Evolutionary conservation across 2,888 invertebrate genomes (phyloP).

Genomic region (Ormyrus pomaceus): DNA sequence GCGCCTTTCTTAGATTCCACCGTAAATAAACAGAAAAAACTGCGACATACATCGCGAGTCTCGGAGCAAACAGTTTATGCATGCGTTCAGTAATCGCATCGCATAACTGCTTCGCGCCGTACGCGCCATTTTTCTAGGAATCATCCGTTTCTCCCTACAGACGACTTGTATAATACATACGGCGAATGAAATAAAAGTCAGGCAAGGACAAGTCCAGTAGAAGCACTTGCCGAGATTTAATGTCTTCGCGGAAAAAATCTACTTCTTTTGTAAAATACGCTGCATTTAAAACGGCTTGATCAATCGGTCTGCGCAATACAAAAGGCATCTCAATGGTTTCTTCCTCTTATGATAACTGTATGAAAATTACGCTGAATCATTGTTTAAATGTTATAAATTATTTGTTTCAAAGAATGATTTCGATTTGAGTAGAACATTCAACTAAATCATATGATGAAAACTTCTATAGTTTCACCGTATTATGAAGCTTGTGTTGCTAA

Average conservation of each 20-base stretch:
- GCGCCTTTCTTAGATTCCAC: too few species aligned
- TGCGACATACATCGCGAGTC: not conserved
- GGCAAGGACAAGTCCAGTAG: slow-evolving; percentile 18
- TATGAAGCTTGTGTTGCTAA: too few species aligned
- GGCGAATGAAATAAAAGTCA: not conserved
- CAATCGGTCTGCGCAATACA: not conserved
- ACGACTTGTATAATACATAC: not conserved
- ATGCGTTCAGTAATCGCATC: slow-evolving; percentile 28
- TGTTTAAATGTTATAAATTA: not conserved
- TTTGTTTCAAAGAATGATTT: not conserved
- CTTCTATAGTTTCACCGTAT: too few species aligned
- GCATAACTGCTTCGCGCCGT: slow-evolving; percentile 12
- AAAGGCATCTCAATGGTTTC: not conserved
- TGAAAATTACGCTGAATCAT: not conserved
- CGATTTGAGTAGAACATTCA: too few species aligned
- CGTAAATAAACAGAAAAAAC: too few species aligned
- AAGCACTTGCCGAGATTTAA: too few species aligned
- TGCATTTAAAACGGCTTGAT: not conserved
- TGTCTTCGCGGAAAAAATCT: not conserved
- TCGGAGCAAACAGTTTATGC: slow-evolving; percentile 8
- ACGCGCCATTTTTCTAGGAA: slow-evolving; percentile 18
- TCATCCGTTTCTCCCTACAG: not conserved
- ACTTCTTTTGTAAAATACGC: slow-evolving; percentile 11
- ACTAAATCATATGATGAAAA: too few species aligned
- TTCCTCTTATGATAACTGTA: not conserved